Conservation (phyloP, 2,797 vertebrate species). For the Lophotriccus pileatus region DNA sequence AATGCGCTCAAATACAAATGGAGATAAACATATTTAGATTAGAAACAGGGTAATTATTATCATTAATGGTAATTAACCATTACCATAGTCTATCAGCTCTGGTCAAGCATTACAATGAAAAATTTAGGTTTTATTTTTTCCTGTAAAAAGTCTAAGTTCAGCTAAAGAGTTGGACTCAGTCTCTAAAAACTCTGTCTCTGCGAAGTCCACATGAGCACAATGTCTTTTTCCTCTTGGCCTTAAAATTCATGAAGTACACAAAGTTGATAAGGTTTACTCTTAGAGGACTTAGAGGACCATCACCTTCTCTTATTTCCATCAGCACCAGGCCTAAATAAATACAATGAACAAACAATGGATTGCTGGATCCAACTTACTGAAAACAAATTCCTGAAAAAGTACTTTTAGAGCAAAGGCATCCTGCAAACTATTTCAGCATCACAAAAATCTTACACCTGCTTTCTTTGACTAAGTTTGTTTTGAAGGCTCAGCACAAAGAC, state of each 20-base stretch:
- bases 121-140: neutral
- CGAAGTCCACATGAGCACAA: neutral
- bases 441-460: neutral
- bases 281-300: too few species aligned
- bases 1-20: neutral
- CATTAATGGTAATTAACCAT: neutral
- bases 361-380: neutral
- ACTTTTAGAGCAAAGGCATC: neutral
- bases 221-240: neutral
- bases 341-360: neutral
- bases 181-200: neutral
- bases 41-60: neutral
- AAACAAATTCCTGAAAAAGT: neutral
- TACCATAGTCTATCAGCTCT: neutral
- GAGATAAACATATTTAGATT: neutral
- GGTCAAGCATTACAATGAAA: neutral
- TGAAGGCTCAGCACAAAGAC: neutral
- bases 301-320: neutral
- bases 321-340: neutral
- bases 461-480: neutral
- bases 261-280: neutral
- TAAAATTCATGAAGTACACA: neutral
- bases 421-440: neutral
- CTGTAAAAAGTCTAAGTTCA: neutral
- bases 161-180: neutral